A percentile compares a stretch with the other conserved stretches of the same genome.
Evolutionary conservation across 2,113 vertebrate species (phyloP).

Genomic region (Sinocyclocheilus anshuiensis): DNA sequence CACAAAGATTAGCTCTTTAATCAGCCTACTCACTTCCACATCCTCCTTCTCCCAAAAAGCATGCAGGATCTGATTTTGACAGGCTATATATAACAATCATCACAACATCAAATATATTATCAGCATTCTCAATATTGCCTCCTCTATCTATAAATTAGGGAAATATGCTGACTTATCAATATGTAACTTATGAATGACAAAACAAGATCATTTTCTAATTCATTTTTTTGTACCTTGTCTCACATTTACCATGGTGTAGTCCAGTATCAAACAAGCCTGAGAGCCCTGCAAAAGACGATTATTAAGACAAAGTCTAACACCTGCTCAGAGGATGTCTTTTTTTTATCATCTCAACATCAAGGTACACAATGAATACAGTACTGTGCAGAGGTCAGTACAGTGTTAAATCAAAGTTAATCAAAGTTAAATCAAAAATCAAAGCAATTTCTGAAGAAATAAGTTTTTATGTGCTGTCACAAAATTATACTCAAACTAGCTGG

Average conservation of each 20-base stretch:
- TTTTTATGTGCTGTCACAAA: neutral
- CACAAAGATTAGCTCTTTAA: slow-evolving; percentile 51
- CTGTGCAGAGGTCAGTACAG: neutral
- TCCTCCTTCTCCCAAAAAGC: slow-evolving; percentile 25
- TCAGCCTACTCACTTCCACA: slow-evolving; percentile 45
- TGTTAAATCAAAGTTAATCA: neutral
- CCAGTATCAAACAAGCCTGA: too few species aligned
- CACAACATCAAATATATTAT: slow-evolving; percentile 4
- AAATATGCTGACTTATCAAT: slow-evolving; percentile 5
- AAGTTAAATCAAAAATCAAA: too few species aligned
- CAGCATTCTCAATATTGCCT: neutral
- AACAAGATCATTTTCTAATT: neutral
- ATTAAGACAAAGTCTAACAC: too few species aligned
- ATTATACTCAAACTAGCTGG: neutral
- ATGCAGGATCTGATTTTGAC: slow-evolving; percentile 25
- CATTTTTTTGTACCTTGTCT: neutral
- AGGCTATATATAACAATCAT: slow-evolving; percentile 15
- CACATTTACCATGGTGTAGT: neutral
- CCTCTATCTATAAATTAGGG: neutral
- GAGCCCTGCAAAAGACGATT: too few species aligned
- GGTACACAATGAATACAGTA: too few species aligned
- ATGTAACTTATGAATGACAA: neutral
- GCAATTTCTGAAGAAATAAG: neutral
- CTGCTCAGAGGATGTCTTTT: too few species aligned
- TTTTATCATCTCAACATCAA: too few species aligned